Evolutionary conservation across 2,113 vertebrate species (phyloP), one percentile per base, ranked within the genome.

Genomic region (Myrmecophaga tridactyla): DNA sequence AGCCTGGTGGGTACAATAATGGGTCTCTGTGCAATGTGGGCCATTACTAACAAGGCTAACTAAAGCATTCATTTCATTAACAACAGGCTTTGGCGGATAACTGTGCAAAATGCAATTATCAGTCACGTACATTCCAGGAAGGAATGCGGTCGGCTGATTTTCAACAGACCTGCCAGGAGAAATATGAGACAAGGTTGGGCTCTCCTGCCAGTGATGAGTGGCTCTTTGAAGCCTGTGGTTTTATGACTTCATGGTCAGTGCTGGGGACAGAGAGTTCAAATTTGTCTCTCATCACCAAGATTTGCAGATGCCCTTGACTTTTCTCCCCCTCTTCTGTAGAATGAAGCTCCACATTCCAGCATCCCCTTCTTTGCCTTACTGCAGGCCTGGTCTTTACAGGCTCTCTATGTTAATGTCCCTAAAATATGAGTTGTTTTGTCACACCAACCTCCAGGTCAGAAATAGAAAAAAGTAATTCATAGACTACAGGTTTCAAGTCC

Each of bases 51-150:
- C 36, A 80, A 94, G 92, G 89, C 48, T 76, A 97, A 95, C 6
- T 53, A 46, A 96, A 95, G 92, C 70, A 67, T 41, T 97, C 53
- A n/a, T 53, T 96, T 95, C 94, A 90, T 95, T 98, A 94, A 12
- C 51, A 81, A 89, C 70, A 36, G 81, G 18, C 31, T 60, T 75
- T 36, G 70, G 76, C 81, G 46, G 81, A 60, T 78, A 60, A 72
- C 31, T 65, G 63, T 17, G 89, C 82, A 91, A 90, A 78, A 96
- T 73, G 73, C 36, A 94, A 88, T 86, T 89, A 92, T 34, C 17
- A 95, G 58, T 43, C 48, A 5, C 34, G 14, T 15, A 46, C 9
- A 0, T 77, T 97, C 97, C 86, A 23, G 90, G 88, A 95, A 95
- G 82, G 36, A 87, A 11, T 3, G 39, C 5, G 67, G n/a, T 13